phyloP scores from a whole-genome alignment of 2,113 vertebrate genomes.

The Grantiella picta region DNA sequence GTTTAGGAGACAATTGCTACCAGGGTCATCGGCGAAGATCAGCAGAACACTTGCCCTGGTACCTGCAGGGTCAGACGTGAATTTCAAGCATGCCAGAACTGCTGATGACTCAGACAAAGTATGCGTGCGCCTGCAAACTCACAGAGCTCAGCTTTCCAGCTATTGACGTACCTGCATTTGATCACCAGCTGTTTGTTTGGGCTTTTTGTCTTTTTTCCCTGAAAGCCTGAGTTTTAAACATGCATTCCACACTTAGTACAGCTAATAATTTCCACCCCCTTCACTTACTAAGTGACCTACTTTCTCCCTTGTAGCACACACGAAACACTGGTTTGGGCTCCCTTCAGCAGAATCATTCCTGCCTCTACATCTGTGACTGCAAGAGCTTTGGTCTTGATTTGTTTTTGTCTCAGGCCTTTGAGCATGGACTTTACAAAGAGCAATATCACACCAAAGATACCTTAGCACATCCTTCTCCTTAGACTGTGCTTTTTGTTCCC shows the following conservation, averaged over 20 bases:
- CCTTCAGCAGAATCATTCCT: not conserved
- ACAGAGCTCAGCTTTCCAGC: not conserved
- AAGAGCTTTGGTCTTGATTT: not conserved
- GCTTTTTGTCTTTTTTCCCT: not conserved
- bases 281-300: not conserved
- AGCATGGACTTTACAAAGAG: not conserved
- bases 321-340: not conserved
- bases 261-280: not conserved
- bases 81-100: conserved; percentile 22
- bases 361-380: not conserved
- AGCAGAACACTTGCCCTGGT: not conserved
- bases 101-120: not conserved
- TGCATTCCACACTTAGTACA: not conserved
- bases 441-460: not conserved
- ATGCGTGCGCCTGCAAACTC: not conserved
- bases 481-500: not conserved
- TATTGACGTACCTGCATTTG: not conserved
- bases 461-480: not conserved
- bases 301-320: not conserved
- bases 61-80: not conserved
- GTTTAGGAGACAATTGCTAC: not conserved
- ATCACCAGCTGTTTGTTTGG: not conserved
- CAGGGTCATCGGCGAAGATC: not conserved
- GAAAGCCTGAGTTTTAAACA: not conserved
- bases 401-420: not conserved